Percentiles rank a stretch among this genome's conserved stretches.
Conservation (phyloP, 1,140 invertebrate species). For the Drusus annulatus region DNA sequence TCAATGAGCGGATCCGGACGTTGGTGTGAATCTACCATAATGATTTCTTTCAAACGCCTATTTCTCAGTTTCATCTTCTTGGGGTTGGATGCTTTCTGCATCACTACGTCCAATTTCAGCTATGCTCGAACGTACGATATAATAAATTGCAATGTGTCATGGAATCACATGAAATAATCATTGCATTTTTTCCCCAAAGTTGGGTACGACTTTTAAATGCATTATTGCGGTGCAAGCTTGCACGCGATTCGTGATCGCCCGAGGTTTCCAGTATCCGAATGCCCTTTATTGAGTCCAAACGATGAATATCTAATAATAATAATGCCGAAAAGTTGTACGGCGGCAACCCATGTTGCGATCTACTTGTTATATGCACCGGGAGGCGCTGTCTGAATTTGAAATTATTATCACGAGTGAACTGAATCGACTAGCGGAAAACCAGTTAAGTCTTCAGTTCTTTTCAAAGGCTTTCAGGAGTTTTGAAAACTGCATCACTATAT, state of each 20-base stretch:
- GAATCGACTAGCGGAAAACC: slow-evolving; percentile 4
- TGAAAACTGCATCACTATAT: not conserved
- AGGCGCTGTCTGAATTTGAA: slow-evolving; percentile 37
- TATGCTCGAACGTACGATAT: not conserved
- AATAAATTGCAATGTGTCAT: not conserved
- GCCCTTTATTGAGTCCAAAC: slow-evolving; percentile 42
- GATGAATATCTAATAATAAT: slow-evolving; percentile 26
- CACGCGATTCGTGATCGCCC: not conserved
- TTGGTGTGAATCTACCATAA: no score
- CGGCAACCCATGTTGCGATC: no score
- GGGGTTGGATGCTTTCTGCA: no score
- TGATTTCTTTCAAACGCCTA: no score
- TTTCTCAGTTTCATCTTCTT: no score
- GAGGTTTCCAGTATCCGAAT: not conserved
- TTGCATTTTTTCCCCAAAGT: not conserved
- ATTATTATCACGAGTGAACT: slow-evolving; percentile 25
- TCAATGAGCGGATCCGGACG: no score
- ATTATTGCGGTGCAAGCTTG: not conserved
- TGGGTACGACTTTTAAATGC: not conserved
- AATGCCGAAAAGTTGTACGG: slow-evolving; percentile 28
- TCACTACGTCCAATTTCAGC: no score
- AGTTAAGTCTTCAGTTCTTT: slow-evolving; percentile 15
- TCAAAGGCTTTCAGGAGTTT: not conserved
- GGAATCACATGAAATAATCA: not conserved
- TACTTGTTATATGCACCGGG: slow-evolving; percentile 28